These are phyloP conservation scores for Cerastis leucographa DNA, from an alignment of 2,888 invertebrate genomes.

Conservation along the genomic window DNA sequence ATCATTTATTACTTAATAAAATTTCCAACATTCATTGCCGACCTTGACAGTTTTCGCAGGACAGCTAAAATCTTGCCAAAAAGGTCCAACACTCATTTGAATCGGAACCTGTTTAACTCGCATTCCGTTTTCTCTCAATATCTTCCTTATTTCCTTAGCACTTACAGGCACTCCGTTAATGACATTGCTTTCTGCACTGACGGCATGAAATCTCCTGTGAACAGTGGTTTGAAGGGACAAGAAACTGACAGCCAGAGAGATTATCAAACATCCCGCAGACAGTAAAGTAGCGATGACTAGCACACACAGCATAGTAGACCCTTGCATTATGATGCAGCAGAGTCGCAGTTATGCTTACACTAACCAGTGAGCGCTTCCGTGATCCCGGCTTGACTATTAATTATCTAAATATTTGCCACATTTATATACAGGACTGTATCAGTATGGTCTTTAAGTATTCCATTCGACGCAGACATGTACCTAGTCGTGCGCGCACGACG, in stretches of 20 bases:
- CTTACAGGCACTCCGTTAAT: not conserved
- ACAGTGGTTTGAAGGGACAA: not conserved
- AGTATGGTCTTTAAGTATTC: not conserved
- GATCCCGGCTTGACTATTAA: not conserved
- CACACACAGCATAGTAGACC: not conserved
- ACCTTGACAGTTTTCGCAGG: not conserved
- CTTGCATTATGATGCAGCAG: not conserved
- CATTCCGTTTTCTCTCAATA: not conserved
- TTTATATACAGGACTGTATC: slow-evolving; percentile 3
- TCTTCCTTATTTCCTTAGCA: slow-evolving; percentile 2
- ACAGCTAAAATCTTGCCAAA: slow-evolving; percentile 9
- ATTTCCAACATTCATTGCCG: slow-evolving; percentile 3
- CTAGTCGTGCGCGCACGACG: not conserved
- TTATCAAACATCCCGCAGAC: slow-evolving; percentile 10
- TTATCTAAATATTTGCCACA: not conserved
- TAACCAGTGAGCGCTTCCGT: not conserved
- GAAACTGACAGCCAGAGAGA: not conserved
- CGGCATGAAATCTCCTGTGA: slow-evolving; percentile 4
- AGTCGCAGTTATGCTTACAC: not conserved
- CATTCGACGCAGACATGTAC: not conserved
- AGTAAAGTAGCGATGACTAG: not conserved
- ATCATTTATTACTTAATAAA: slow-evolving; percentile 17
- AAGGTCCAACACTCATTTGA: slow-evolving; percentile 9
- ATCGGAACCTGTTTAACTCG: not conserved
- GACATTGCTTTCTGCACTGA: not conserved